A percentile compares a stretch with the other conserved stretches of the same genome.
Evolutionary conservation across 2,797 vertebrate genomes (phyloP).

Genomic region (Corythornis leucogaster): DNA sequence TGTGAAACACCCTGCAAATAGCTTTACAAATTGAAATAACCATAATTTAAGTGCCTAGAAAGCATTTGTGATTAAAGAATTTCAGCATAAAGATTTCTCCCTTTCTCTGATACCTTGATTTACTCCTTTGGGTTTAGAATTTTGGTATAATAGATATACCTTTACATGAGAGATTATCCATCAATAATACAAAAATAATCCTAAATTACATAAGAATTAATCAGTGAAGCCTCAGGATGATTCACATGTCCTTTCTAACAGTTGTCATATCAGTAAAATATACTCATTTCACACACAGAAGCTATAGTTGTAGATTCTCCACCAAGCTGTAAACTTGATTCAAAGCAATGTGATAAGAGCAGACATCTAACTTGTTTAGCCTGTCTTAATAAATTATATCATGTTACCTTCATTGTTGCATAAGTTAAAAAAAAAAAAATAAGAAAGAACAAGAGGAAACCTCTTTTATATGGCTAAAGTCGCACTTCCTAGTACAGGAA

Average conservation of each 20-base stretch:
- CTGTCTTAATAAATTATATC: neutral
- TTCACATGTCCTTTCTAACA: neutral
- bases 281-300: neutral
- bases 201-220: neutral
- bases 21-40: neutral
- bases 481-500: constrained; percentile 83
- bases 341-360: neutral
- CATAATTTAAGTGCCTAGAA: neutral
- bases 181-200: constrained; percentile 19
- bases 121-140: neutral
- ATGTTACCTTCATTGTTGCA: neutral
- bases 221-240: neutral
- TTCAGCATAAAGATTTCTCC: neutral
- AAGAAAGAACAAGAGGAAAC: constrained; percentile 65
- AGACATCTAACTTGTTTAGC: neutral
- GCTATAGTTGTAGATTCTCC: neutral
- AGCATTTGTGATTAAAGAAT: neutral
- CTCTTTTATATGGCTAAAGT: constrained; percentile 78
- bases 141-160: neutral
- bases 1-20: neutral
- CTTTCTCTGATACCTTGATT: neutral
- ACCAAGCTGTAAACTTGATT: neutral
- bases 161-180: constrained; percentile 1
- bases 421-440: neutral
- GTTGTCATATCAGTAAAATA: neutral